Percentiles rank a stretch among this genome's conserved stretches.
phyloP scores from a whole-genome alignment of 2,797 vertebrate genomes.

The Poeciliopsis turneri region DNA sequence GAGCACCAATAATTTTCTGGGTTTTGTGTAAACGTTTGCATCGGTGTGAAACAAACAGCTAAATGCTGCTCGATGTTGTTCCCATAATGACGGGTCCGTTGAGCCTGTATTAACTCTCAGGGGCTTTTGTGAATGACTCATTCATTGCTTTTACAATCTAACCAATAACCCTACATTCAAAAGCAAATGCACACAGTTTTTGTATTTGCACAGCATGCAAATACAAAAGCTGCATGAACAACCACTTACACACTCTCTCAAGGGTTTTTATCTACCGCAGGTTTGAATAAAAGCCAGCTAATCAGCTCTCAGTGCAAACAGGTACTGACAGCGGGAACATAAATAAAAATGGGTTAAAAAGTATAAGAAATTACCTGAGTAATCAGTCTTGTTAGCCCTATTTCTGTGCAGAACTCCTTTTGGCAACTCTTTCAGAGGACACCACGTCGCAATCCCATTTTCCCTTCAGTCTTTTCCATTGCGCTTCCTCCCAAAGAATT shows the following conservation, averaged over 20 bases:
- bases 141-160: constrained; percentile 43
- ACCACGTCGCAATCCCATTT: constrained; percentile 21
- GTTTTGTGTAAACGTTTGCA: constrained; percentile 9
- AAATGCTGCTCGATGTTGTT: constrained; percentile 37
- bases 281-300: constrained; percentile 11
- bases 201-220: constrained; percentile 11
- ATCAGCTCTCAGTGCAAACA: constrained; percentile 9
- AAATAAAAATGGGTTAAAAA: not conserved
- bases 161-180: constrained; percentile 24
- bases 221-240: not conserved
- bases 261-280: constrained; percentile 11
- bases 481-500: constrained; percentile 26
- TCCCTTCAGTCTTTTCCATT: constrained; percentile 42
- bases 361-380: constrained; percentile 1
- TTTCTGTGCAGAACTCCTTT: constrained; percentile 11
- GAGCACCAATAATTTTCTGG: not conserved
- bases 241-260: constrained; percentile 13
- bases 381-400: not conserved
- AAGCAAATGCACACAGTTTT: constrained; percentile 4
- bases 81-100: constrained; percentile 23
- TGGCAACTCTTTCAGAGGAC: constrained; percentile 61
- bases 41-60: constrained; percentile 12
- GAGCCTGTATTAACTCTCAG: constrained; percentile 29
- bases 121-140: constrained; percentile 33
- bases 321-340: constrained; percentile 18